These are phyloP conservation scores for Etheostoma spectabile DNA, from an alignment of 2,113 vertebrate species.

Conservation along the genomic window DNA sequence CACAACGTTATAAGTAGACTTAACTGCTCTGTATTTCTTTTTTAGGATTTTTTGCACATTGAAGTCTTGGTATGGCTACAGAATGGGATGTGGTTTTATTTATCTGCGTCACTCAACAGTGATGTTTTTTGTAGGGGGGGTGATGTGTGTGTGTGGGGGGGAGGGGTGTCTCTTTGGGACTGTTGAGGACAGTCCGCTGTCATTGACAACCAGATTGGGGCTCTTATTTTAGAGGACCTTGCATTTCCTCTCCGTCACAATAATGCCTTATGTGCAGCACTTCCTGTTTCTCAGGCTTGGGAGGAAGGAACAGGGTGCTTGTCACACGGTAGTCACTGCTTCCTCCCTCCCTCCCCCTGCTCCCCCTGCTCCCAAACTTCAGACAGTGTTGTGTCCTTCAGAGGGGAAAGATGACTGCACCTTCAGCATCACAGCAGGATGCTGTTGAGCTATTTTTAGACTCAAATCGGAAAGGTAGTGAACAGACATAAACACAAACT, in stretches of 20 bases:
- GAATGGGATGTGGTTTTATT: constrained; percentile 18
- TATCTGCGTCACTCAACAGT: constrained; percentile 50
- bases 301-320: constrained; percentile 85
- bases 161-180: constrained; percentile 62
- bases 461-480: constrained; percentile 77
- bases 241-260: constrained; percentile 87
- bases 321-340: constrained; percentile 85
- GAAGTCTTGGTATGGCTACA: not conserved
- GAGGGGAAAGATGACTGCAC: constrained; percentile 81
- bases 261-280: constrained; percentile 84
- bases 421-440: constrained; percentile 81
- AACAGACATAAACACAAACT: constrained; percentile 84
- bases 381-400: constrained; percentile 82
- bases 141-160: not conserved
- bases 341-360: constrained; percentile 69
- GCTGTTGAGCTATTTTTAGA: constrained; percentile 75
- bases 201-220: constrained; percentile 80
- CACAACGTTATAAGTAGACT: not conserved
- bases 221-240: constrained; percentile 84
- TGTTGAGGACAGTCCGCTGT: constrained; percentile 73
- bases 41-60: not conserved
- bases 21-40: not conserved
- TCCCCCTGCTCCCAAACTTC: constrained; percentile 72
- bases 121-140: constrained; percentile 13
- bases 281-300: constrained; percentile 86